These are phyloP conservation scores for Rhaphigaster nebulosa DNA, from an alignment of 2,888 invertebrate species.

Conservation along the genomic window DNA sequence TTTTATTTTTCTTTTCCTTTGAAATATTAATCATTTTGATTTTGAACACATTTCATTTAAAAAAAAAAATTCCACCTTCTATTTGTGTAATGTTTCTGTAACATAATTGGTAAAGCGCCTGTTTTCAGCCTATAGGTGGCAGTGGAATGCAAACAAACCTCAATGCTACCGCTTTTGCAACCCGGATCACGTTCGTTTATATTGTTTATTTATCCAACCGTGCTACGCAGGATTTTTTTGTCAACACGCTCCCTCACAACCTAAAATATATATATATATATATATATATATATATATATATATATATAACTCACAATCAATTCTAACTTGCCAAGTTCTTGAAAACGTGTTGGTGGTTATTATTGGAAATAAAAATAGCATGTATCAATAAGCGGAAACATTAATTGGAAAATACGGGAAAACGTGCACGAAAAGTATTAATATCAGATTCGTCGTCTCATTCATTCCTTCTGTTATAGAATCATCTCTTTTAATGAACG, in stretches of 20 bases:
- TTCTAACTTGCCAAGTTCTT: neutral
- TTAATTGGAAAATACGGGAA: neutral
- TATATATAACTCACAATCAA: neutral
- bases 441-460: neutral
- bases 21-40: too few relatives aligned
- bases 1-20: too few relatives aligned
- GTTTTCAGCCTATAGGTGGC: neutral
- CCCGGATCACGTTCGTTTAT: neutral
- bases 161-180: slow-evolving; percentile 8
- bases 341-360: neutral
- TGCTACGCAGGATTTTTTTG: neutral
- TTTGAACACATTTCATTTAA: too few relatives aligned
- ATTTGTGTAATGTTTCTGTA: neutral
- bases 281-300: neutral
- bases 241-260: neutral
- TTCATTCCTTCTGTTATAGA: too few relatives aligned
- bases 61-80: neutral
- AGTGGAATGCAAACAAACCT: neutral
- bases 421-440: neutral
- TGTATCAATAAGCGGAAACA: neutral
- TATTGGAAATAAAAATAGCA: neutral
- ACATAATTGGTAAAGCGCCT: neutral
- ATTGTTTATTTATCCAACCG: neutral
- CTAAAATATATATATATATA: too few relatives aligned
- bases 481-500: too few relatives aligned